These are phyloP conservation scores for Lasioglossum morio DNA, from an alignment of 2,888 invertebrate species.

Conservation along the genomic window DNA sequence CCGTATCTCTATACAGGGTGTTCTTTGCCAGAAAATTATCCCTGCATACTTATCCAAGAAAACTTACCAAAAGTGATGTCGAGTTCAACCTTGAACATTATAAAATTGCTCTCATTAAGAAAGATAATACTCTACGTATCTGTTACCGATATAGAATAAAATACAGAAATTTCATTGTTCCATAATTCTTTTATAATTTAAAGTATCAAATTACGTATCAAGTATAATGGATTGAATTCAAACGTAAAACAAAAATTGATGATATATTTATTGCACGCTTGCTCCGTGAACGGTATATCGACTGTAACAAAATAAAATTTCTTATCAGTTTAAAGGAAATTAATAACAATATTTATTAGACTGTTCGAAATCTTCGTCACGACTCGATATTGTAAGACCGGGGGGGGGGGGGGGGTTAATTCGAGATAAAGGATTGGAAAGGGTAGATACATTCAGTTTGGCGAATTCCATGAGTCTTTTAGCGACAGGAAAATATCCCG, in stretches of 20 bases:
- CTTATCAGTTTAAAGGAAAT: no score
- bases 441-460: neutral
- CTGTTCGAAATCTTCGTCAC: no score
- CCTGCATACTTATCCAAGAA: neutral
- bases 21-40: neutral
- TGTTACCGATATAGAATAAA: neutral
- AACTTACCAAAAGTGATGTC: neutral
- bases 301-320: no score
- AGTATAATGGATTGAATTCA: neutral
- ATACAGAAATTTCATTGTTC: neutral
- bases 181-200: neutral
- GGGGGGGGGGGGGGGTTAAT: no score
- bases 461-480: conserved; percentile 47
- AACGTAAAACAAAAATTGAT: neutral
- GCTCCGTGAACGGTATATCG: no score
- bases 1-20: neutral
- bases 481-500: conserved; percentile 58
- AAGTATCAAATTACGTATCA: neutral
- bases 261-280: neutral
- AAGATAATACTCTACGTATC: neutral
- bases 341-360: no score
- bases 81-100: neutral
- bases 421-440: neutral
- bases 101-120: neutral
- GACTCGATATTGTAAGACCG: no score